These are phyloP conservation scores for Cotesia congregata DNA, from an alignment of 2,888 invertebrate species.

Conservation along the genomic window DNA sequence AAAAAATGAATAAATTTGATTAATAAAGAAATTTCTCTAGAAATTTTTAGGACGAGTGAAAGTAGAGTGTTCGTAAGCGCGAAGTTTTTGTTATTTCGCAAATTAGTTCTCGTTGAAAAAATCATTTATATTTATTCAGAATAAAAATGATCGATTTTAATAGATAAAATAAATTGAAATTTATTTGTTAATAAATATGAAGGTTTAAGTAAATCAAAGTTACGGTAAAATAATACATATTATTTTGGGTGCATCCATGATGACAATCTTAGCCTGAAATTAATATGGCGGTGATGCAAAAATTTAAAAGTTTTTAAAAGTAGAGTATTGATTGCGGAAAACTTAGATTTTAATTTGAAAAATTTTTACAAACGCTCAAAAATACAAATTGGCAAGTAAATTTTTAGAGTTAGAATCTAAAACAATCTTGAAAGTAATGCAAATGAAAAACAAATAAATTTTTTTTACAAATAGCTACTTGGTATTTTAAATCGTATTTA, in stretches of 20 bases:
- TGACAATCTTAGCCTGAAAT: too few relatives aligned
- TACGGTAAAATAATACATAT: background rate
- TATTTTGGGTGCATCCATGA: background rate
- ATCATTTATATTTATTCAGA: background rate
- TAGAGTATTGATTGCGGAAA: too few relatives aligned
- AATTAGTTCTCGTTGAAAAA: slow-evolving; percentile 8
- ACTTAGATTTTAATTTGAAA: too few relatives aligned
- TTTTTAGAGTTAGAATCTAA: too few relatives aligned
- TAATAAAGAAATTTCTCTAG: background rate
- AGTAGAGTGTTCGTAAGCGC: slow-evolving; percentile 29
- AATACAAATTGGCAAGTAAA: too few relatives aligned
- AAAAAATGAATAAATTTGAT: slow-evolving; percentile 1
- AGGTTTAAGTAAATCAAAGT: background rate
- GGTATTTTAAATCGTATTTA: too few relatives aligned
- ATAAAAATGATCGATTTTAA: too few relatives aligned
- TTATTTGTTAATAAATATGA: background rate
- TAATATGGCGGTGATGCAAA: too few relatives aligned
- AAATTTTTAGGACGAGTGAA: slow-evolving; percentile 21
- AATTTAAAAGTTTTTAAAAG: too few relatives aligned
- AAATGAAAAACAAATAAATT: background rate
- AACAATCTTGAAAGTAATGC: too few relatives aligned
- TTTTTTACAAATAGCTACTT: too few relatives aligned
- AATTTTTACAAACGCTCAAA: too few relatives aligned
- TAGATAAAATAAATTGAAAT: background rate
- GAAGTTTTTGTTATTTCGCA: slow-evolving; percentile 6